Evolutionary conservation across 1,140 invertebrate genomes (phyloP), one percentile per base, ranked within the genome.

Genomic region (Drusus annulatus): DNA sequence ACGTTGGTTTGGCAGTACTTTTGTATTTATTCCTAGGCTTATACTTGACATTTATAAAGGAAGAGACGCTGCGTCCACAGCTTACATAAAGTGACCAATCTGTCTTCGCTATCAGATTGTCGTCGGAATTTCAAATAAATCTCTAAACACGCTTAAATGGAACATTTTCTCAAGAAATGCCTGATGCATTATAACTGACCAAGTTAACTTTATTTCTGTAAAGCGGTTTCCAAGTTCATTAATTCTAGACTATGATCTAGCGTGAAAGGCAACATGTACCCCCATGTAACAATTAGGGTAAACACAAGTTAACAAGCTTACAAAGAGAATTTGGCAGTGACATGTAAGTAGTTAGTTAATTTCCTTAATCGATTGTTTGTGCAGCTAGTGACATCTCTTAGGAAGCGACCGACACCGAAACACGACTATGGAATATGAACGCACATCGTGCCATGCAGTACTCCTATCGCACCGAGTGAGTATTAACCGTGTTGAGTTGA

Each of bases 301-400:
- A 74, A 73, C 78, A 77, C 75, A 76, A 80, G 17, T 63, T 80
- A 83, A 80, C 77, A 83, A 83, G 82, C 82, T 81, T 80, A 83
- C 79, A 62, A 79, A 80, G 79, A 79, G 81, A 80, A 54, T 75
- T 80, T 83, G 82, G 82, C 82, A 83, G 82, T 83, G 82, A 83
- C 82, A 73, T 81, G 76, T 83, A 83, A 76, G 80, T 62, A 45
- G 36, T 45, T 45, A 45, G 36, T 45, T n/a, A n/a, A n/a, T n/a
- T n/a, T 80, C 54, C 56, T 31, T 73, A 73, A 83, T 68, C 45
- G 36, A 80, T 56, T 69, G 45, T 83, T 83, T 82, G 79, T 83
- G 82, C 82, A 71, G 51, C 81, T 2, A 80, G 80, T 21, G 63
- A n/a, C 51, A 52, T 74, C 56, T 78, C 36, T 80, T 5, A 31